Evolutionary conservation across 2,797 vertebrate genomes (phyloP).

Genomic region (Gadopsis bispinosus): DNA sequence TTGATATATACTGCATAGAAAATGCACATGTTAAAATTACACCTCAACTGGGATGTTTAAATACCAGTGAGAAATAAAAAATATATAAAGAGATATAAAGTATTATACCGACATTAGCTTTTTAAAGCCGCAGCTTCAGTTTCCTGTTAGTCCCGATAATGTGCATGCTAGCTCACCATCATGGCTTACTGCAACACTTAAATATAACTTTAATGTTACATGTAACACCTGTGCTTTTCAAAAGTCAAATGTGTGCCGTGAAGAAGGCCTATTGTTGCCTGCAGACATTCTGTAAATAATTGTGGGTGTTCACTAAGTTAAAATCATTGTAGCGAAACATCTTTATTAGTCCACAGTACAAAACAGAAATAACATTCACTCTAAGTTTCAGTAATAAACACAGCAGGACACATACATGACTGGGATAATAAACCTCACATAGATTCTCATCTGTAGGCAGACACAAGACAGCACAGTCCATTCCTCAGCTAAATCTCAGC

Average conservation of each 20-base stretch:
- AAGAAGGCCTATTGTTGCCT: neutral
- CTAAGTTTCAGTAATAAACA: conserved; percentile 6
- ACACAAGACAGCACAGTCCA: neutral
- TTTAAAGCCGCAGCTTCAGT: no score
- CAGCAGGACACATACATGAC: neutral
- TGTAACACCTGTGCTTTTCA: neutral
- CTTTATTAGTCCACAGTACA: conserved; percentile 63
- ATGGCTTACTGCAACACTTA: neutral
- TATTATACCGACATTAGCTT: no score
- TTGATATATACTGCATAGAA: no score
- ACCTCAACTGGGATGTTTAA: no score
- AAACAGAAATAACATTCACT: conserved; percentile 28
- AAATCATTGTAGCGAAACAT: conserved; percentile 23
- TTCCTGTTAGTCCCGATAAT: no score
- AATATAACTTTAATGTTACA: no score
- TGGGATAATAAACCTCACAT: conserved; percentile 3
- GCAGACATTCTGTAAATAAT: neutral
- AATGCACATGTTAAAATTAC: no score
- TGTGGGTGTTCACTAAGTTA: neutral
- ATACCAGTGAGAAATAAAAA: no score
- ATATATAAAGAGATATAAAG: no score
- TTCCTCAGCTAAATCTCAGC: conserved; percentile 85
- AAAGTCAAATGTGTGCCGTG: neutral
- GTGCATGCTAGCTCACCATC: neutral
- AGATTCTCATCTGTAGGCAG: neutral